Conservation (phyloP, 23 tunicate species). For the Ciona savignyi region DNA sequence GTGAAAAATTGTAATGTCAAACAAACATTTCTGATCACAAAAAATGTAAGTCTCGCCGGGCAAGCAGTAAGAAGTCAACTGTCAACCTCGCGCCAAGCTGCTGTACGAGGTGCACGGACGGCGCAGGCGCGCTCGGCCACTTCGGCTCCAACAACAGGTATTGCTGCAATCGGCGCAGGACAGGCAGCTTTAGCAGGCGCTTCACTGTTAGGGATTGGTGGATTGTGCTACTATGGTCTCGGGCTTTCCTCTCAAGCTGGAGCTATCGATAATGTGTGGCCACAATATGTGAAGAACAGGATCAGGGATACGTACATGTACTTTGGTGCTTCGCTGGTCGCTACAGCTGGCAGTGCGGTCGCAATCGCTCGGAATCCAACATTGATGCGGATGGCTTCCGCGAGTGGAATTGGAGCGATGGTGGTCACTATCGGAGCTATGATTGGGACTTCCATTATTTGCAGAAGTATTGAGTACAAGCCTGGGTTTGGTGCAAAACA, state of each 20-base stretch:
- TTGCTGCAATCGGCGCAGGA: slow-evolving; percentile 61
- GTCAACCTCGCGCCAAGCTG: slow-evolving; percentile 23
- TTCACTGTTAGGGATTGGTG: slow-evolving; percentile 77
- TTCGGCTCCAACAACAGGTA: slow-evolving; percentile 16
- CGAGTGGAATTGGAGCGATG: slow-evolving; percentile 60
- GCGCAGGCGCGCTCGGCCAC: background rate
- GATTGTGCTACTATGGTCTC: slow-evolving; percentile 87
- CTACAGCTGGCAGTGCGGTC: slow-evolving; percentile 73
- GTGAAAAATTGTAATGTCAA: background rate
- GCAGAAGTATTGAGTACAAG: slow-evolving; percentile 75
- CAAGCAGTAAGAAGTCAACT: slow-evolving; percentile 19
- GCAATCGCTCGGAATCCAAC: slow-evolving; percentile 76
- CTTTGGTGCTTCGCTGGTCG: slow-evolving; percentile 71
- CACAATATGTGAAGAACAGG: slow-evolving; percentile 65
- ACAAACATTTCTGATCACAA: background rate
- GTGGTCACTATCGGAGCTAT: slow-evolving; percentile 56
- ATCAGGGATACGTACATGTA: slow-evolving; percentile 81
- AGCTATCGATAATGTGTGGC: slow-evolving; percentile 80
- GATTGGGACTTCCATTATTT: slow-evolving; percentile 71
- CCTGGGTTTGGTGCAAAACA: slow-evolving; percentile 91
- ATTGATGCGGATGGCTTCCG: slow-evolving; percentile 63
- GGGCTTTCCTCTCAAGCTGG: slow-evolving; percentile 46
- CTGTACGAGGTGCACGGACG: slow-evolving; percentile 26
- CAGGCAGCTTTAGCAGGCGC: slow-evolving; percentile 76
- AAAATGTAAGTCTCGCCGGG: slow-evolving; percentile 13